Conservation (phyloP, 2,888 invertebrate species). For the Podotricha telesiphe region DNA sequence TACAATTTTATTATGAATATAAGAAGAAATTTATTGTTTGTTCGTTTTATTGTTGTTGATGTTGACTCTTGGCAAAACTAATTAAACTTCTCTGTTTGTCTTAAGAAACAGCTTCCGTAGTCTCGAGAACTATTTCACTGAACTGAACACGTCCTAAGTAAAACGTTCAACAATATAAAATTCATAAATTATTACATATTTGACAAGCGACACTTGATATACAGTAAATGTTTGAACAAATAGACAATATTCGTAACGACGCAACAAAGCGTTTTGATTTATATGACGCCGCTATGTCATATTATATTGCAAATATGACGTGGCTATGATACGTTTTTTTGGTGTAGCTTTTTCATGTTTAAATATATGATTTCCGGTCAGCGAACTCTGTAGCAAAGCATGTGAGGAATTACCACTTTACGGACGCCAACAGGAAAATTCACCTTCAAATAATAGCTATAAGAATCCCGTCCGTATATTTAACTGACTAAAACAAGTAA, state of each 20-base stretch:
- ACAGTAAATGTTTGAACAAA: constrained; percentile 42
- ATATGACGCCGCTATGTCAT: constrained; percentile 44
- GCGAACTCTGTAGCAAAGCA: constrained; percentile 57
- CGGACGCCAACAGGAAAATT: constrained; percentile 58
- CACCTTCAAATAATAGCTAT: constrained; percentile 49
- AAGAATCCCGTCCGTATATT: constrained; percentile 35
- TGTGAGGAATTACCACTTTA: constrained; percentile 68
- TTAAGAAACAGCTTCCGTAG: constrained; percentile 18
- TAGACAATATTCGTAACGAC: constrained; percentile 44
- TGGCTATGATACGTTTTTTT: constrained; percentile 55
- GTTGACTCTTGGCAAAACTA: constrained; percentile 23
- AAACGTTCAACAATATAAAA: constrained; percentile 14
- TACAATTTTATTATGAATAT: constrained; percentile 24
- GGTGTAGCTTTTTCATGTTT: constrained; percentile 60
- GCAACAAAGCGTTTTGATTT: constrained; percentile 47
- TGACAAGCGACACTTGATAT: constrained; percentile 48
- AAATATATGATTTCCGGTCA: constrained; percentile 60
- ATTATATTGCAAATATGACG: constrained; percentile 46
- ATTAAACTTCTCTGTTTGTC: constrained; percentile 28
- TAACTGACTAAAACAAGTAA: background rate
- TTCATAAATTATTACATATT: constrained; percentile 49
- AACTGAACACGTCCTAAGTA: constrained; percentile 10
- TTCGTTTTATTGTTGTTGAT: constrained; percentile 21
- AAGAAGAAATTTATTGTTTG: constrained; percentile 1
- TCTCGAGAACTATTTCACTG: constrained; percentile 5